Evolutionary conservation across 2,113 vertebrate genomes (phyloP), one percentile per base, ranked within the genome.

Genomic region (Odocoileus virginianus): DNA sequence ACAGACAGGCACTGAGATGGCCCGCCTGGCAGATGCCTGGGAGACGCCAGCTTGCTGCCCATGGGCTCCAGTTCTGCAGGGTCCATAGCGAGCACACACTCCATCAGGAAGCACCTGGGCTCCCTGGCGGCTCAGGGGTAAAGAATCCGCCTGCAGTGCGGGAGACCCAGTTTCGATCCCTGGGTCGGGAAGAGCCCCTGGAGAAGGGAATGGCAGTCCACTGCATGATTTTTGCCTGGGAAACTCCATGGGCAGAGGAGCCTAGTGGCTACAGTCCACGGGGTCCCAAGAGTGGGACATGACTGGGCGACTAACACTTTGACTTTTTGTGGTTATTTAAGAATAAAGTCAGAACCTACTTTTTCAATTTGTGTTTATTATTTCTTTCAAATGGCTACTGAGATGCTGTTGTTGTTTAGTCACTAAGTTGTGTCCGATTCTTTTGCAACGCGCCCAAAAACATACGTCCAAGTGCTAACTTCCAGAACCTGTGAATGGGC

Each of bases 31-130:
- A 17, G 47, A 30, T 11, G 12, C 28, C 2, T 1, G 13, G 47
- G 47, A 84, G 60, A 76, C 1, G 23, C 67, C 76, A 52, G 58
- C 27, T 6, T 60, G 47, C 15, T 45, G 33, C 15, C 47, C 19
- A 2, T 21, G 17, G 60, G 36, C 47, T n/a, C 61, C 11, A 28
- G 11, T 0, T 78, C 25, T 16, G 30, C 28, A 28, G 25, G n/a
- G 33, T 2, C 8, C 36, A 13, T 2, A 1, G 21, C 4, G 2
- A 23, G 5, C 87, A 43, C 33, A 21, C 1, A 28, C 4, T 12
- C 33, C 45, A 5, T 16, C 6, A 55, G 45, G 30, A 76, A 74
- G 14, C 16, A 3, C 14, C 3, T 14, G 36, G 71, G 36, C 71
- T 27, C 27, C 11, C 36, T 76, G 71, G 71, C 27, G 21, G 71